A percentile compares a stretch with the other conserved stretches of the same genome.
These are phyloP conservation scores for Aplodontia rufa DNA, from an alignment of 2,113 vertebrate species.

Conservation along the genomic window DNA sequence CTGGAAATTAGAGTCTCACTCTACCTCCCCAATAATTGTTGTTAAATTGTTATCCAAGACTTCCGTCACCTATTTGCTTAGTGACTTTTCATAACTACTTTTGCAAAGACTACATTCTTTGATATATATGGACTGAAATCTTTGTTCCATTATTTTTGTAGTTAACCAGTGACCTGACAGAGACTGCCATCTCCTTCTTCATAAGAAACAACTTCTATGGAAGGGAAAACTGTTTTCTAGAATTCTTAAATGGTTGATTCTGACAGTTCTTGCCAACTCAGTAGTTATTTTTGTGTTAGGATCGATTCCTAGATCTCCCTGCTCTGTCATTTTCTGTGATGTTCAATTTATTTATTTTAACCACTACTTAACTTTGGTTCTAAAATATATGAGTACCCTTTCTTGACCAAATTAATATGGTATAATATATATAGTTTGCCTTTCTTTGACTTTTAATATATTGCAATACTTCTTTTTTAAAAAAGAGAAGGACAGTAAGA, in stretches of 20 bases:
- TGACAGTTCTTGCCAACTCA: not conserved
- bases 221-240: not conserved
- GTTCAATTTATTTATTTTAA: not conserved
- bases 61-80: not conserved
- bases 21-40: not conserved
- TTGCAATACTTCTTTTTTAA: not conserved
- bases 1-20: not conserved
- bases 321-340: not conserved
- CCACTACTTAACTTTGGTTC: not conserved
- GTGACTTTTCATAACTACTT: not conserved
- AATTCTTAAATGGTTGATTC: not conserved
- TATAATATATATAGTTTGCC: not conserved
- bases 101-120: not conserved
- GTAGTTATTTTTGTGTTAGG: not conserved
- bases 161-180: not conserved
- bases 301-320: not conserved
- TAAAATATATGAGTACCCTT: not conserved
- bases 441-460: not conserved
- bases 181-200: not conserved
- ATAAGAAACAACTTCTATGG: not conserved
- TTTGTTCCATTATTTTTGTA: not conserved
- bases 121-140: not conserved
- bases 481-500: too few relatives aligned
- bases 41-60: not conserved
- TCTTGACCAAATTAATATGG: not conserved